These are phyloP conservation scores for Heloderma charlesbogerti DNA, from an alignment of 2,113 vertebrate genomes.

Conservation along the genomic window DNA sequence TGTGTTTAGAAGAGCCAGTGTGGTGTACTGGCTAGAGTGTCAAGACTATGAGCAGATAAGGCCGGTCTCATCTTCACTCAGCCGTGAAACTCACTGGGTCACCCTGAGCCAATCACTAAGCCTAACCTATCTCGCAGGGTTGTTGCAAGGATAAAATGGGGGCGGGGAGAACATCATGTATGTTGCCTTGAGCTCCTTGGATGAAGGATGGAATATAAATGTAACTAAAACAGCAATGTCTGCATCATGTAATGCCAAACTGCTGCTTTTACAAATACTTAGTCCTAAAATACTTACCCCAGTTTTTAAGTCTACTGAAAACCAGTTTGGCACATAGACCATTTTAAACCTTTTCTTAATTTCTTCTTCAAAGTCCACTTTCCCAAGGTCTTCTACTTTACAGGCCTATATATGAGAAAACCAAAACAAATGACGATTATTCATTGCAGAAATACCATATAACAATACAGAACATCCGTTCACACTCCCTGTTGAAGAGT, in stretches of 20 bases:
- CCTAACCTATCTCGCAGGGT: not conserved
- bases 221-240: not conserved
- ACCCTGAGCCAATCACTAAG: not conserved
- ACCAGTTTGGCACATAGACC: conserved; percentile 99
- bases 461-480: not conserved
- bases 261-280: not conserved
- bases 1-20: not conserved
- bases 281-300: conserved; percentile 84
- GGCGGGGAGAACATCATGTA: not conserved
- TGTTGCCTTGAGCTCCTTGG: not conserved
- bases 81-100: not conserved
- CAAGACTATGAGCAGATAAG: not conserved
- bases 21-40: not conserved
- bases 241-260: not conserved
- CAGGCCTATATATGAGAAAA: conserved; percentile 83
- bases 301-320: conserved; percentile 98
- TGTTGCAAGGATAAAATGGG: not conserved
- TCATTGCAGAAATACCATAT: not conserved
- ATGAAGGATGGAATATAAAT: not conserved
- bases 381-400: conserved; percentile 97
- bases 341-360: conserved; percentile 99
- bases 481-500: not conserved
- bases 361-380: conserved; percentile 98
- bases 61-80: not conserved
- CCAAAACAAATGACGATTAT: not conserved